A percentile compares a stretch with the other conserved stretches of the same genome.
Evolutionary conservation across 2,888 invertebrate genomes (phyloP).

Genomic region (Spodoptera littoralis): DNA sequence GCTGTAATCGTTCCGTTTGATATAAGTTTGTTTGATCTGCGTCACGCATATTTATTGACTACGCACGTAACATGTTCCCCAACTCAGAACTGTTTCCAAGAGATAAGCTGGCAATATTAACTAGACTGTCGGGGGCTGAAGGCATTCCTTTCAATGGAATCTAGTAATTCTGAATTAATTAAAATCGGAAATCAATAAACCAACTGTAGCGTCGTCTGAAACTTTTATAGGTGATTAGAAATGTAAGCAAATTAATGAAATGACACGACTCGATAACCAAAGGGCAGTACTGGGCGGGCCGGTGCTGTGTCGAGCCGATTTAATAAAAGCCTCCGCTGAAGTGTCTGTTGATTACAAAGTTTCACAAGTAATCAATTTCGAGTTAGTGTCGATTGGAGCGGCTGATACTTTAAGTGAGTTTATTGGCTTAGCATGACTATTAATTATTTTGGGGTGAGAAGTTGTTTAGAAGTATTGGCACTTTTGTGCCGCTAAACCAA

Average conservation of each 20-base stretch:
- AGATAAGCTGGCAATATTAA: too few species aligned
- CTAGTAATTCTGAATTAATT: background rate
- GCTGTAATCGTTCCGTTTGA: conserved; percentile 27
- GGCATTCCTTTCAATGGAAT: background rate
- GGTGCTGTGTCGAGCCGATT: conserved; percentile 28
- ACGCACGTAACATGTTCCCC: background rate
- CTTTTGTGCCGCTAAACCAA: conserved; percentile 26
- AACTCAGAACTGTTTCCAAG: too few species aligned
- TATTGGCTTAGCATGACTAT: conserved; percentile 52
- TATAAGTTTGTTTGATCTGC: conserved; percentile 24
- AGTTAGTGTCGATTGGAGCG: conserved; percentile 51
- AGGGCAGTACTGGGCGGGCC: conserved; percentile 22
- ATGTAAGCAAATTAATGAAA: conserved; percentile 41
- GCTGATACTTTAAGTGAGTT: conserved; percentile 51
- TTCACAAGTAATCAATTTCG: conserved; percentile 56
- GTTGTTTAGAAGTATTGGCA: conserved; percentile 28
- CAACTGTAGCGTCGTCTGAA: background rate
- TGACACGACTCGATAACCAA: conserved; percentile 45
- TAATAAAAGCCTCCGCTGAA: conserved; percentile 46
- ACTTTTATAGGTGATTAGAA: conserved; percentile 24
- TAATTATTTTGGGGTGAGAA: conserved; percentile 47
- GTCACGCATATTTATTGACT: conserved; percentile 2
- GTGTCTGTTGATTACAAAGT: conserved; percentile 56
- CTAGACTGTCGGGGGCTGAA: too few species aligned
- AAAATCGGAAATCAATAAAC: too few species aligned